Conservation (phyloP, 1,140 invertebrate genomes). For the Laupala kohalensis region DNA sequence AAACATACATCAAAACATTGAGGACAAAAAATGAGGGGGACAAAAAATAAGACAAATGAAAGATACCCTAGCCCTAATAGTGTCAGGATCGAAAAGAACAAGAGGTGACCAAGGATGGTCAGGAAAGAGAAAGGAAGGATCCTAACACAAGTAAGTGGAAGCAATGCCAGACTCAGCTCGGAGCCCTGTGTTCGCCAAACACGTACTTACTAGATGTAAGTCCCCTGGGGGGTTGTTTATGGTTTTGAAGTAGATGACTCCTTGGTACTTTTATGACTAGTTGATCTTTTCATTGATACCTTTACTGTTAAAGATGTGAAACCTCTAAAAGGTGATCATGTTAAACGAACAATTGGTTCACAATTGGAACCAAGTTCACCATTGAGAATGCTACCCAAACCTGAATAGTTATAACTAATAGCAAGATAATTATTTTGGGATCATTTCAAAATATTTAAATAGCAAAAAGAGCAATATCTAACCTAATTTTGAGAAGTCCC, state of each 20-base stretch:
- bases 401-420: conserved; percentile 91
- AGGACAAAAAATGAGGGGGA: no score
- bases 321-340: conserved; percentile 88
- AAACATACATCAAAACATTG: no score
- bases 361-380: conserved; percentile 91
- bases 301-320: conserved; percentile 98
- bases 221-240: no score
- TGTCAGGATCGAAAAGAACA: no score
- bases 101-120: no score
- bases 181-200: no score
- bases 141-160: no score
- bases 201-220: no score
- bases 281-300: conserved; percentile 94
- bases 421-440: conserved; percentile 93
- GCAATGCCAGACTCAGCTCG: no score
- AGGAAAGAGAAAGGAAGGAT: no score
- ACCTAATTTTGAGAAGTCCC: conserved; percentile 90
- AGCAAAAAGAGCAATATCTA: conserved; percentile 91
- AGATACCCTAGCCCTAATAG: no score
- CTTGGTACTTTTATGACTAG: conserved; percentile 81
- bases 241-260: conserved; percentile 98
- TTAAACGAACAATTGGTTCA: conserved; percentile 87
- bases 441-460: conserved; percentile 95
- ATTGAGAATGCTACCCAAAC: conserved; percentile 99
- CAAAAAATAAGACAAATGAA: no score